Evolutionary conservation across 2,797 vertebrate species (phyloP).

Genomic region (Selene dorsalis): DNA sequence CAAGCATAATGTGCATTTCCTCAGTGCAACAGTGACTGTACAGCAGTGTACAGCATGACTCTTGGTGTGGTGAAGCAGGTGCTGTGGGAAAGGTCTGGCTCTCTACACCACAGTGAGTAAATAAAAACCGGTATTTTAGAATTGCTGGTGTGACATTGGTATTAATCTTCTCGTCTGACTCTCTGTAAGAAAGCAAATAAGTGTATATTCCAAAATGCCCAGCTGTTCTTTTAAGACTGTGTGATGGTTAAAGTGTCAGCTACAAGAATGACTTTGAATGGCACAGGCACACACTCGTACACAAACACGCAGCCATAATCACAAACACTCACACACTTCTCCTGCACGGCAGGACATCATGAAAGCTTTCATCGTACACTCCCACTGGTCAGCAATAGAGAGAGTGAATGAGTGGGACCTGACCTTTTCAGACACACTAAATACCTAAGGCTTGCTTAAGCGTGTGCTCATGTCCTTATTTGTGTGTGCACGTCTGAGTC

Average conservation of each 20-base stretch:
- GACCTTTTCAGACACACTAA: constrained; percentile 82
- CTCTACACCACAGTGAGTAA: neutral
- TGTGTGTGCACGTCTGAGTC: constrained; percentile 21
- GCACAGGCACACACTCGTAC: constrained; percentile 10
- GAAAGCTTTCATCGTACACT: constrained; percentile 72
- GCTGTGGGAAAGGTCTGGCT: neutral
- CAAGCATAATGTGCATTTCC: neutral
- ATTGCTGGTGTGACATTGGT: neutral
- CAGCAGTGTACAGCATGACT: neutral
- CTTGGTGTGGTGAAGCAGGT: neutral
- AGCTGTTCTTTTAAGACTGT: neutral
- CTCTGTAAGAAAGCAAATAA: neutral
- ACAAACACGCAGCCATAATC: constrained; percentile 31
- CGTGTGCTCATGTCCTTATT: constrained; percentile 30
- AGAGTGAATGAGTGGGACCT: constrained; percentile 63
- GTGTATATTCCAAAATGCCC: neutral
- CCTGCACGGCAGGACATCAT: constrained; percentile 37
- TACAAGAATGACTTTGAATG: constrained; percentile 1
- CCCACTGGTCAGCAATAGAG: constrained; percentile 73
- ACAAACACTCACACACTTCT: constrained; percentile 34
- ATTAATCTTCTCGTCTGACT: neutral
- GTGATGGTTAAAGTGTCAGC: neutral
- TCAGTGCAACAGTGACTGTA: neutral
- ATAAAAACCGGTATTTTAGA: neutral
- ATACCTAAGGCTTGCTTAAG: constrained; percentile 71